These are phyloP conservation scores for Cephus runcator DNA, from an alignment of 2,888 invertebrate species.

Conservation along the genomic window DNA sequence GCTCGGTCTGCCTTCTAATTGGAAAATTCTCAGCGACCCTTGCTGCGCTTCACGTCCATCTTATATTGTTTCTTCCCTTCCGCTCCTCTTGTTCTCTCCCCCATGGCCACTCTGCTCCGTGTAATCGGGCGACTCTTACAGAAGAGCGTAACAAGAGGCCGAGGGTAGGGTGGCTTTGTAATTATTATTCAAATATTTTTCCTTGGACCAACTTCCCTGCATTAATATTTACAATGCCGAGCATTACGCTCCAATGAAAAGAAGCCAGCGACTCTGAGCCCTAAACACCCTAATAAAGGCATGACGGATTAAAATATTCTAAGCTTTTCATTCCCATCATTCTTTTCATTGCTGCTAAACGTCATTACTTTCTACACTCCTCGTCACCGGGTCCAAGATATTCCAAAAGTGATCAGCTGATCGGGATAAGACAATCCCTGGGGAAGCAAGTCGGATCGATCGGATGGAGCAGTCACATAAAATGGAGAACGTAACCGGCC, in stretches of 20 bases:
- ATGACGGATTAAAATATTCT: slow-evolving; percentile 32
- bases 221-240: slow-evolving; percentile 58
- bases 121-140: background rate
- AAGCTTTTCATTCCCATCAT: background rate
- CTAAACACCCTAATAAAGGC: slow-evolving; percentile 2
- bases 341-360: background rate
- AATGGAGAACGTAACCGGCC: background rate
- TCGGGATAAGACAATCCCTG: background rate
- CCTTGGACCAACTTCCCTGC: slow-evolving; percentile 42
- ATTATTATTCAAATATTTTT: slow-evolving; percentile 63
- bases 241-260: slow-evolving; percentile 11
- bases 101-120: background rate
- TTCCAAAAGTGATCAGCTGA: background rate
- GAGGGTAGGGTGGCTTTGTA: slow-evolving; percentile 41
- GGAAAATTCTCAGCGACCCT: slow-evolving; percentile 55
- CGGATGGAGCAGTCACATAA: slow-evolving; percentile 4
- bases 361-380: background rate
- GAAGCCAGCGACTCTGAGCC: slow-evolving; percentile 10
- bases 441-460: background rate
- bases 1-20: slow-evolving; percentile 54
- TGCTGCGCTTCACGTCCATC: slow-evolving; percentile 28
- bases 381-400: background rate
- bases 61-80: slow-evolving; percentile 15
- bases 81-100: slow-evolving; percentile 21
- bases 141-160: slow-evolving; percentile 39